phyloP scores from a whole-genome alignment of 2,113 vertebrate genomes.

The Noctilio leporinus region DNA sequence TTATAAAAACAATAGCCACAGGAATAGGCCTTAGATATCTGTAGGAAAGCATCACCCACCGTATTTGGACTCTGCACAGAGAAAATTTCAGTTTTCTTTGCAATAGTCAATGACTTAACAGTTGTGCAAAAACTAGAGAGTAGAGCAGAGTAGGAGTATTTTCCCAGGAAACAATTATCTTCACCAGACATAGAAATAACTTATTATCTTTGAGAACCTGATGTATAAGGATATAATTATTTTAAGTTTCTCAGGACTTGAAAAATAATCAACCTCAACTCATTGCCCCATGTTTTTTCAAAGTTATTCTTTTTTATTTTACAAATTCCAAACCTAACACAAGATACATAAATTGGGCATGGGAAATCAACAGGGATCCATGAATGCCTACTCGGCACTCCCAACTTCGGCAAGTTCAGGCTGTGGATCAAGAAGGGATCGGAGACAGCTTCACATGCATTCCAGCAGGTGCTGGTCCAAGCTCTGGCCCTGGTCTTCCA shows the following conservation, averaged over 20 bases:
- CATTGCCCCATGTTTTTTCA: background rate
- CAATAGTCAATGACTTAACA: background rate
- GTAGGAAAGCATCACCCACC: too few relatives aligned
- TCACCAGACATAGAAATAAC: background rate
- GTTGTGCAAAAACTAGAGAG: background rate
- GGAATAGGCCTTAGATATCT: too few relatives aligned
- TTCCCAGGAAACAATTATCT: background rate
- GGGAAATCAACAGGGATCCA: background rate
- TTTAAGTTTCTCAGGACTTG: background rate
- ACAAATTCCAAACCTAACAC: background rate
- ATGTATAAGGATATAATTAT: background rate
- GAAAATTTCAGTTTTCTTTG: background rate
- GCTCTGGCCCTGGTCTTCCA: accelerated
- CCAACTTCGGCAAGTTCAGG: accelerated
- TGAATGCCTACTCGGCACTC: accelerated
- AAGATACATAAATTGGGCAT: accelerated
- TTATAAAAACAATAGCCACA: background rate
- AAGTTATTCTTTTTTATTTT: background rate
- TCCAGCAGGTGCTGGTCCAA: accelerated
- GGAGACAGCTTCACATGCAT: accelerated
- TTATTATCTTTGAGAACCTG: background rate
- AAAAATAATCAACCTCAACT: background rate
- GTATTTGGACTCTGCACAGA: background rate
- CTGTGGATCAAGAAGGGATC: too few relatives aligned
- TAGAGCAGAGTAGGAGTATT: accelerated